A percentile compares a stretch with the other conserved stretches of the same genome.
Conservation (phyloP, 2,797 vertebrate genomes). For the Muscicapa striata region DNA sequence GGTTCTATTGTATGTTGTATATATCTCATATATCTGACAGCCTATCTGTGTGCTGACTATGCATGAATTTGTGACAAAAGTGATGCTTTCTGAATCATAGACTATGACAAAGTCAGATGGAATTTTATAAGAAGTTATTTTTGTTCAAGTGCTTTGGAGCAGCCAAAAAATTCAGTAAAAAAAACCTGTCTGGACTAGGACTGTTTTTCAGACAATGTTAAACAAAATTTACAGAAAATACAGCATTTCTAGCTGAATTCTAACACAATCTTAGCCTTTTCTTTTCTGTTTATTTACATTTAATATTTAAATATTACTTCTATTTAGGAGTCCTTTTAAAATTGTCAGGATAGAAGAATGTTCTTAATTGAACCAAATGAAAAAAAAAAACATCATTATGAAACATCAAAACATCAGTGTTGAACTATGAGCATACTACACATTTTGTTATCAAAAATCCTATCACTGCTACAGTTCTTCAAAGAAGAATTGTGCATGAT, state of each 20-base stretch:
- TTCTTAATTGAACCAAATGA: not conserved
- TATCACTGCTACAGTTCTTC: conserved; percentile 63
- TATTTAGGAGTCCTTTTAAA: not conserved
- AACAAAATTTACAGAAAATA: not conserved
- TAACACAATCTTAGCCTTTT: not conserved
- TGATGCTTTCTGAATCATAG: conserved; percentile 14
- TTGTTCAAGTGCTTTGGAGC: not conserved
- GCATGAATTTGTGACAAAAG: conserved; percentile 10
- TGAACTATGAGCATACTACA: not conserved
- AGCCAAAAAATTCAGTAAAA: not conserved
- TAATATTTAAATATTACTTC: not conserved
- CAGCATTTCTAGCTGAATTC: not conserved
- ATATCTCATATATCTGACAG: not conserved
- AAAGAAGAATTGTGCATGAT: conserved; percentile 65
- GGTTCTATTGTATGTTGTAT: not conserved
- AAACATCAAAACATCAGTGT: not conserved
- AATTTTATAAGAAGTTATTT: not conserved
- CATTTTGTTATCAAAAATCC: conserved; percentile 47
- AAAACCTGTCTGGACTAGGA: not conserved
- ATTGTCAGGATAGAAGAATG: not conserved
- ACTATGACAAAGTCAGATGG: not conserved
- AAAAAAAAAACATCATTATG: not conserved
- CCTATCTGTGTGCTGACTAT: not conserved
- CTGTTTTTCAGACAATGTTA: not conserved
- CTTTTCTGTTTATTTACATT: not conserved